phyloP scores from a whole-genome alignment of 1,140 invertebrate species.

The Heliothis subflexa region DNA sequence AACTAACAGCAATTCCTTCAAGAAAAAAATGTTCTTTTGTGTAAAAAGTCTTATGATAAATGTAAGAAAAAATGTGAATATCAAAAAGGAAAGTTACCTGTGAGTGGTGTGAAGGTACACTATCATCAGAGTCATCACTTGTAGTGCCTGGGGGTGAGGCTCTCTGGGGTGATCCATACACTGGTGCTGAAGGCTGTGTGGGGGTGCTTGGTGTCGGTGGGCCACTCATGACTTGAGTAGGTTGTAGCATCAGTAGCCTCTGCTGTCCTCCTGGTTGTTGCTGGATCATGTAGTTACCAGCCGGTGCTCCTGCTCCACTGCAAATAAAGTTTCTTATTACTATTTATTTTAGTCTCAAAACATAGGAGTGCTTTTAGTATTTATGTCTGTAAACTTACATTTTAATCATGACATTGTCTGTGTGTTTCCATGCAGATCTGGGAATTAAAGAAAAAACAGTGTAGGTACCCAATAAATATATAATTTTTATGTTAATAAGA shows the following conservation, averaged over 20 bases:
- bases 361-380: neutral
- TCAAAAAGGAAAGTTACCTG: slow-evolving; percentile 62
- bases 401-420: slow-evolving; percentile 49
- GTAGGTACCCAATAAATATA: slow-evolving; percentile 31
- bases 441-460: slow-evolving; percentile 43
- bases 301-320: slow-evolving; percentile 77
- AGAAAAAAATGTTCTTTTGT: too few relatives aligned
- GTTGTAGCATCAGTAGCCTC: slow-evolving; percentile 87
- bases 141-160: slow-evolving; percentile 89
- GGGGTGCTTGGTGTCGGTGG: slow-evolving; percentile 86
- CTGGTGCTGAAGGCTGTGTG: slow-evolving; percentile 82
- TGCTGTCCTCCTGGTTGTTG: slow-evolving; percentile 89
- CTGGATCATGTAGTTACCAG: slow-evolving; percentile 86
- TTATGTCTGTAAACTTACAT: slow-evolving; percentile 40
- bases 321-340: slow-evolving; percentile 43
- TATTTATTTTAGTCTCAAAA: neutral
- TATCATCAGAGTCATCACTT: slow-evolving; percentile 96
- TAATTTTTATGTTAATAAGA: neutral
- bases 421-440: slow-evolving; percentile 49
- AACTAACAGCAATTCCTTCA: neutral
- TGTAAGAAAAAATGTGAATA: slow-evolving; percentile 1
- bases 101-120: slow-evolving; percentile 89
- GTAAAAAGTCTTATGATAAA: too few relatives aligned
- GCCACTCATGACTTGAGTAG: slow-evolving; percentile 87
- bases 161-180: slow-evolving; percentile 86